Evolutionary conservation across 2,888 invertebrate genomes (phyloP), one percentile per base, ranked within the genome.

Genomic region (Acleris sparsana): DNA sequence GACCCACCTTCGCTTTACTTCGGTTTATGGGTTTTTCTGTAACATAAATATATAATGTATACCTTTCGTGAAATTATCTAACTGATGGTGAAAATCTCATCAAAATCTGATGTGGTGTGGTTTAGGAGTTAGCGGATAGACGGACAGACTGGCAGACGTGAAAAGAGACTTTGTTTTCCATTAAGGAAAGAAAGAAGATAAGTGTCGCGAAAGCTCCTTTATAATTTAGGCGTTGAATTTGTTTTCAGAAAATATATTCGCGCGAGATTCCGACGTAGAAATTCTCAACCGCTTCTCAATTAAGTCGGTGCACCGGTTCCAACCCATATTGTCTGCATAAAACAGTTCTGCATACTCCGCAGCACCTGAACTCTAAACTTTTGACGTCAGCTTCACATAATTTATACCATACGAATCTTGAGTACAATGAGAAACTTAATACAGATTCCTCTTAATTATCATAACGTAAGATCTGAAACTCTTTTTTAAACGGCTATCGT

Each of bases 201-300:
- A 25, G 25, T 25, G 25, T 25, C 25, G 25, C 6, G 25, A 25
- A 25, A 25, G 25, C 25, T 25, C 7, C 25, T 25, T 25, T 25
- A 25, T 5, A 51, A 49, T 43, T 56, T 51, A 13, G 17, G 25
- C 25, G 62, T 69, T 69, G 70, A 72, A 70, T 73, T 74, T 72
- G 74, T 75, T 73, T 70, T 73, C 71, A 71, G 73, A 75, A 73
- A 78, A 78, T 79, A 78, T 78, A 77, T 75, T 71, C 70, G 74
- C 72, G 72, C 73, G 72, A 76, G 75, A 60, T 74, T 74, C 72
- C 73, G 72, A 70, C 74, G 73, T 73, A 74, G 79, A 75, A 83
- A 82, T 82, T 77, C 75, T 76, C 80, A 82, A 79, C 78, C 75
- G 78, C 77, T 77, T 82, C 80, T 80, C 80, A 84, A 84, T 86